These are phyloP conservation scores for Telmatherina bonti DNA, from an alignment of 2,797 vertebrate genomes.

Conservation along the genomic window DNA sequence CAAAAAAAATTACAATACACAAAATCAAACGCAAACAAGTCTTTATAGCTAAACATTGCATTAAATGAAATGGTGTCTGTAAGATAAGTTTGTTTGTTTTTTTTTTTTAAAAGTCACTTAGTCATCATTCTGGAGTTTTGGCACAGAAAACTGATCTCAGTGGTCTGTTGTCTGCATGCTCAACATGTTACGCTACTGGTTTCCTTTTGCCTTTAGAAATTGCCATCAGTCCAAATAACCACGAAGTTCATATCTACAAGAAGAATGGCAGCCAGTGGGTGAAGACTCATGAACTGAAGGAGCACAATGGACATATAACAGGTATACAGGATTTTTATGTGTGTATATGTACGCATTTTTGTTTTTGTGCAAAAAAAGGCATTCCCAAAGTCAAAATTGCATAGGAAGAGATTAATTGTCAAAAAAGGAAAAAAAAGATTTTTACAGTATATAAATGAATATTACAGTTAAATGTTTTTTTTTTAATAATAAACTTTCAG, in stretches of 20 bases:
- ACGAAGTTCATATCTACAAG: constrained; percentile 99
- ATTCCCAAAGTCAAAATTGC: no score
- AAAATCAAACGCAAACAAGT: not conserved
- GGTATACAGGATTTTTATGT: constrained; percentile 76
- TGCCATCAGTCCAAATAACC: constrained; percentile 98
- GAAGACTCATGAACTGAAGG: constrained; percentile 97
- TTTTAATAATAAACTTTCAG: no score
- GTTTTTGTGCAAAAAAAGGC: no score
- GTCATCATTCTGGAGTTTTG: not conserved
- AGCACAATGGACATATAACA: constrained; percentile 99
- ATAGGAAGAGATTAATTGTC: no score
- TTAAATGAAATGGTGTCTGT: no score
- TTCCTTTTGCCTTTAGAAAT: constrained; percentile 86
- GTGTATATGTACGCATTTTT: no score
- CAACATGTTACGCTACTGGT: not conserved
- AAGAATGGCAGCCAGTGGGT: constrained; percentile 97
- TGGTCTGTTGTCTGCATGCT: constrained; percentile 15
- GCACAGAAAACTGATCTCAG: constrained; percentile 26
- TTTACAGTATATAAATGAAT: no score
- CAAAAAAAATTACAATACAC: no score
- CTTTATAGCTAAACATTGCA: no score
- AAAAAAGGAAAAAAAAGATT: no score
- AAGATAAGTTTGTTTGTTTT: no score
- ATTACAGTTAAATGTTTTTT: no score
- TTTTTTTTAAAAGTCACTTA: not conserved